A percentile compares a stretch with the other conserved stretches of the same genome.
These are phyloP conservation scores for Erinaceus europaeus DNA, from an alignment of 2,113 vertebrate species.

Conservation along the genomic window DNA sequence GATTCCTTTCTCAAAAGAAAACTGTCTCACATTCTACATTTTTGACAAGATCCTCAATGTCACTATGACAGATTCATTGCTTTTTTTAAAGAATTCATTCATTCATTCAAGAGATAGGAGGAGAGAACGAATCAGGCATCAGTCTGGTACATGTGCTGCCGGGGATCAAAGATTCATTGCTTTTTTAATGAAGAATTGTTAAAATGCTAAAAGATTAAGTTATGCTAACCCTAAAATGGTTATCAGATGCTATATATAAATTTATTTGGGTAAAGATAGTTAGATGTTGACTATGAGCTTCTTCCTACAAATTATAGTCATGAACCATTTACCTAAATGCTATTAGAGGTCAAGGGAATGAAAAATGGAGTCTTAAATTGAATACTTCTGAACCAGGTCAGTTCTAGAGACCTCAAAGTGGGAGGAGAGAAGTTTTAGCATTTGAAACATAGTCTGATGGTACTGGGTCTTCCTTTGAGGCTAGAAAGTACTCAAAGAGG, in stretches of 20 bases:
- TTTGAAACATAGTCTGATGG: not conserved
- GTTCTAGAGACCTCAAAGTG: not conserved
- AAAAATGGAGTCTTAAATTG: not conserved
- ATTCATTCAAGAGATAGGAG: too few relatives aligned
- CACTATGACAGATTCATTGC: not conserved
- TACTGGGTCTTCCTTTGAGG: not conserved
- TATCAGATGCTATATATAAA: not conserved
- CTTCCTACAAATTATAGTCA: not conserved
- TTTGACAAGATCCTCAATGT: not conserved
- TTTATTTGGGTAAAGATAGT: not conserved
- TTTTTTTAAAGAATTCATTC: too few relatives aligned
- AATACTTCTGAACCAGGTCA: not conserved
- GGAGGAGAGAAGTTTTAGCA: not conserved
- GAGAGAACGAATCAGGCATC: too few relatives aligned
- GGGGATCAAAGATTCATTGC: not conserved
- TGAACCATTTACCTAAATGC: not conserved
- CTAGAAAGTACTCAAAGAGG: not conserved
- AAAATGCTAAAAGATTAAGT: not conserved
- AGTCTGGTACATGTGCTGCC: too few relatives aligned
- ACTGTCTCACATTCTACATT: not conserved
- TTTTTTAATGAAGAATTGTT: not conserved
- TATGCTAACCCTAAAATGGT: not conserved
- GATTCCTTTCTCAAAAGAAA: not conserved
- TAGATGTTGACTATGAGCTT: not conserved
- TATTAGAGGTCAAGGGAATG: not conserved